Conservation (phyloP, 1,140 invertebrate species). For the Atopsyche davidsoni region DNA sequence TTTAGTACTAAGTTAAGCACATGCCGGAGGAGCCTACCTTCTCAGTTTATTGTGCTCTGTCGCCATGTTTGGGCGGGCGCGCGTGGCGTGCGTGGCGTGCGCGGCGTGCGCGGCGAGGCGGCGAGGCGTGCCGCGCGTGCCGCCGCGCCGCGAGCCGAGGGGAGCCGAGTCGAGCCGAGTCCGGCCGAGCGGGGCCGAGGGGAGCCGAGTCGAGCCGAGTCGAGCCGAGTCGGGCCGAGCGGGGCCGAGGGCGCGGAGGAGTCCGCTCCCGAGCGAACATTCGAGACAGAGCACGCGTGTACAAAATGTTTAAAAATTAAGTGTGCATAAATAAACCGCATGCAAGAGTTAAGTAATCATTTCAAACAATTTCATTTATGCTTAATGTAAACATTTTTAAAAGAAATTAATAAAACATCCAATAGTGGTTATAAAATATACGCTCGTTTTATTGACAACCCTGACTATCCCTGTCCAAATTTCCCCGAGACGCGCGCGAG, state of each 20-base stretch:
- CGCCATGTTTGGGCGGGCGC: conserved; percentile 4
- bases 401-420: conserved; percentile 32
- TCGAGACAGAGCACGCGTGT: conserved; percentile 21
- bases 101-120: background rate
- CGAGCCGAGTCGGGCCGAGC: no score
- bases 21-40: background rate
- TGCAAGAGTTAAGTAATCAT: conserved; percentile 28
- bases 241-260: no score
- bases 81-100: background rate
- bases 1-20: conserved; percentile 23
- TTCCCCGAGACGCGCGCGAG: no score
- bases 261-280: background rate
- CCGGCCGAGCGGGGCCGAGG: no score
- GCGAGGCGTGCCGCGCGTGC: background rate
- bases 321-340: conserved; percentile 23
- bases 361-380: conserved; percentile 31
- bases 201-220: no score
- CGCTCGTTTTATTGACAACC: conserved; percentile 20
- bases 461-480: no score
- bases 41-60: conserved; percentile 8
- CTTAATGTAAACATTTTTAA: conserved; percentile 33
- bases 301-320: conserved; percentile 16
- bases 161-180: no score
- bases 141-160: conserved; percentile 6
- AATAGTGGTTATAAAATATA: conserved; percentile 32